Evolutionary conservation across 1,140 invertebrate genomes (phyloP), one percentile per base, ranked within the genome.

Genomic region (Trichogramma pretiosum): DNA sequence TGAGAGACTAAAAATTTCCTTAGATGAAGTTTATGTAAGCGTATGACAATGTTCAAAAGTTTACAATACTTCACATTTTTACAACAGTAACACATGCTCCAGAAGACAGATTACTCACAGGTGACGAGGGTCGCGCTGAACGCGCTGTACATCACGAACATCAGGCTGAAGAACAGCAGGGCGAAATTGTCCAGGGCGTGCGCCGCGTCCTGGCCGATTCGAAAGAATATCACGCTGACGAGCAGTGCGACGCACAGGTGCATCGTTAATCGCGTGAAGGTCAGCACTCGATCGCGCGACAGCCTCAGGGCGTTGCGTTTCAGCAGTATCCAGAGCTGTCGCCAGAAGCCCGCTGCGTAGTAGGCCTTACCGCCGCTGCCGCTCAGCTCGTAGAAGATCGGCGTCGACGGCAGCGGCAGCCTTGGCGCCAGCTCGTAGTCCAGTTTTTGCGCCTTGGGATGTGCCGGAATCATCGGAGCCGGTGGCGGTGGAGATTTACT

Each of bases 131-230:
- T 84, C 4, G 85, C 83, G 64, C 86, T 92, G 60, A 93, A 87
- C 1, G 90, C 84, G 11, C 85, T 89, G 56, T 86, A 91, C 83
- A 89, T 86, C 11, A 91, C 68, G 63, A 91, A 90, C 75, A 92
- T 82, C 41, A 89, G 77, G 41, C 78, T 83, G 67, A 87, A 90
- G 67, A 88, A 91, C 1, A 87, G 69, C 58, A 84, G 83, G 54
- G 82, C 84, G 52, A 81, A 82, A 58, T 87, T 91, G 57, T 88
- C 82, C 46, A 81, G 71, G 1, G 82, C 78, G 57, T 85, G 77
- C 43, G 73, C 73, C 1, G 83, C 87, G 53, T 89, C 82, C 42
- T 82, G 76, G 16, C 90, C 90, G 54, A 93, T 87, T 53, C 81
- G 77, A 62, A 77, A 86, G 63, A 89, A 93, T 2, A 94, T 63